Evolutionary conservation across 2,888 invertebrate species (phyloP).

Genomic region (Octonoba sinensis): DNA sequence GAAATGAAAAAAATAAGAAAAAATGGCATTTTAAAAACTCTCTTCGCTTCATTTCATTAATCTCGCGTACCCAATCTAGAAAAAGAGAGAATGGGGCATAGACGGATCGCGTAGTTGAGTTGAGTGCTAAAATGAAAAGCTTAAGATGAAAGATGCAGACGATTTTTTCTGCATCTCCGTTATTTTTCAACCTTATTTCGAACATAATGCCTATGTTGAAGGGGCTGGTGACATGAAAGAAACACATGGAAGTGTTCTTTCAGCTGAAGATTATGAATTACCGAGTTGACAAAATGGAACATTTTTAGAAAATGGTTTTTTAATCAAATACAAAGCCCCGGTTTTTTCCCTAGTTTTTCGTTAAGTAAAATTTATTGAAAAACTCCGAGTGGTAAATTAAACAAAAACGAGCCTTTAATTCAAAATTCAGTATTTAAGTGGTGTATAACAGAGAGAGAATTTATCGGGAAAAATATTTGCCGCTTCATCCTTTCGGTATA

Average conservation of each 20-base stretch:
- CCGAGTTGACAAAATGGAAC: constrained; percentile 21
- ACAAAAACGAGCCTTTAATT: too few relatives aligned
- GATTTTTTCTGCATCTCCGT: constrained; percentile 17
- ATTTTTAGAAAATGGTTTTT: constrained; percentile 49
- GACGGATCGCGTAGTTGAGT: constrained; percentile 56
- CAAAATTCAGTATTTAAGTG: too few relatives aligned
- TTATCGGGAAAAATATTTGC: too few relatives aligned
- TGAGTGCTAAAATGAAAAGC: constrained; percentile 60
- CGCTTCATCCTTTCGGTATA: too few relatives aligned
- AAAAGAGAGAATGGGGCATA: constrained; percentile 43
- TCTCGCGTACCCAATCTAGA: constrained; percentile 41
- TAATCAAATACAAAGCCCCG: constrained; percentile 35
- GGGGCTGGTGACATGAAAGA: constrained; percentile 38
- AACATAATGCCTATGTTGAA: constrained; percentile 37
- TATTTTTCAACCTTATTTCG: constrained; percentile 25
- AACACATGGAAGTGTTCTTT: constrained; percentile 60
- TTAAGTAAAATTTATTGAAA: too few relatives aligned
- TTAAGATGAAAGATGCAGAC: constrained; percentile 40
- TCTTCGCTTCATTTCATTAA: constrained; percentile 62
- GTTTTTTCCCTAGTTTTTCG: neutral
- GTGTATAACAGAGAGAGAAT: too few relatives aligned
- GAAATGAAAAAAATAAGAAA: constrained; percentile 29
- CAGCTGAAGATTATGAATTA: constrained; percentile 59
- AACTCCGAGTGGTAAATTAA: too few relatives aligned
- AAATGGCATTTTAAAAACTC: constrained; percentile 50